Percentiles rank a stretch among this genome's conserved stretches.
Evolutionary conservation across 2,797 vertebrate species (phyloP).

Genomic region (Pseudotriccus pelzelni): DNA sequence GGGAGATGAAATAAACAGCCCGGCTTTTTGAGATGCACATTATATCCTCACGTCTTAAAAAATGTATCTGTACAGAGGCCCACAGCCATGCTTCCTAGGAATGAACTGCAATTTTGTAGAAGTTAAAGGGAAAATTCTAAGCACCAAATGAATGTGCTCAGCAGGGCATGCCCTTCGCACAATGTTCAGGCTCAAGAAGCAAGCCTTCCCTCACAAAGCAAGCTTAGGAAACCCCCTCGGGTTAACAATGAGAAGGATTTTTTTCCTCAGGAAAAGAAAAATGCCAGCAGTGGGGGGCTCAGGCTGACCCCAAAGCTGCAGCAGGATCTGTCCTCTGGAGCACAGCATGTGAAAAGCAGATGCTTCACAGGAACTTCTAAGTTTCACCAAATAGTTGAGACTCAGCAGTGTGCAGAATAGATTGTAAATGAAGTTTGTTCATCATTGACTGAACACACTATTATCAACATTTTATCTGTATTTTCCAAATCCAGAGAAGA

Average conservation of each 20-base stretch:
- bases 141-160: conserved; percentile 49
- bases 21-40: neutral
- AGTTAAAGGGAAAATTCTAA: conserved; percentile 30
- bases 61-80: neutral
- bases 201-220: conserved; percentile 46
- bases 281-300: conserved; percentile 38
- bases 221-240: neutral
- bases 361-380: neutral
- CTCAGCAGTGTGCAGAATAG: accelerated
- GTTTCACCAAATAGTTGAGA: neutral
- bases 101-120: neutral
- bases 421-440: neutral
- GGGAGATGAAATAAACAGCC: neutral
- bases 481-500: neutral
- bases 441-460: neutral
- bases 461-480: neutral
- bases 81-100: neutral
- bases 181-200: conserved; percentile 59
- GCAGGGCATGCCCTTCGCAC: conserved; percentile 49
- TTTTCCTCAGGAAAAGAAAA: conserved; percentile 38
- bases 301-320: neutral
- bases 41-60: neutral
- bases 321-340: neutral
- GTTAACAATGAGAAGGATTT: conserved; percentile 52
- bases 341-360: neutral